Conservation (phyloP, 2,797 vertebrate species). For the Enteromius trimaculatus region DNA sequence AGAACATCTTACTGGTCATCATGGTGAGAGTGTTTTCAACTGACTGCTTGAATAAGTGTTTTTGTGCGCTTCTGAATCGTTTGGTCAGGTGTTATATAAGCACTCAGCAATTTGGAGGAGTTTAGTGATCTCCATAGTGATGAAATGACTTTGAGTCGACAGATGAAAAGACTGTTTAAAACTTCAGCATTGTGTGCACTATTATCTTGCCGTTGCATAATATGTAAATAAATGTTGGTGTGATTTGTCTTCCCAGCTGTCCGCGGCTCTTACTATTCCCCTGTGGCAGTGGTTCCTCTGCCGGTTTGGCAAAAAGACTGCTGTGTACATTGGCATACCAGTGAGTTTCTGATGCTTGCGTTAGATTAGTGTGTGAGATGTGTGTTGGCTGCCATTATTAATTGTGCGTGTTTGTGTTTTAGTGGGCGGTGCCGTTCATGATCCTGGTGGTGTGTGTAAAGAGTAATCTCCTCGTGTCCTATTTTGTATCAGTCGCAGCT, state of each 20-base stretch:
- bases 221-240: neutral
- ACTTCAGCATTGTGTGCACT: constrained; percentile 18
- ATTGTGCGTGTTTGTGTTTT: constrained; percentile 22
- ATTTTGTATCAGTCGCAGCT: constrained; percentile 85
- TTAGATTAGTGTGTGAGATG: neutral
- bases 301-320: constrained; percentile 91
- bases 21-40: constrained; percentile 81
- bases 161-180: constrained; percentile 48
- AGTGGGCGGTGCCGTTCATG: constrained; percentile 94
- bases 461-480: constrained; percentile 83
- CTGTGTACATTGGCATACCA: constrained; percentile 86
- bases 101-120: constrained; percentile 10
- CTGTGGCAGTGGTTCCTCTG: constrained; percentile 97
- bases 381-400: neutral
- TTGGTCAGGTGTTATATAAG: neutral
- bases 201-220: neutral
- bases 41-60: neutral
- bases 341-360: constrained; percentile 73
- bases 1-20: constrained; percentile 93
- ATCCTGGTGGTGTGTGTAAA: constrained; percentile 80
- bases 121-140: constrained; percentile 31
- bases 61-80: neutral
- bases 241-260: constrained; percentile 72
- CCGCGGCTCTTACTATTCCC: constrained; percentile 89
- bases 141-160: constrained; percentile 63